Base-by-base conservation (phyloP, 2,888 invertebrate genomes). In the Phaonia tiefii region DNA sequence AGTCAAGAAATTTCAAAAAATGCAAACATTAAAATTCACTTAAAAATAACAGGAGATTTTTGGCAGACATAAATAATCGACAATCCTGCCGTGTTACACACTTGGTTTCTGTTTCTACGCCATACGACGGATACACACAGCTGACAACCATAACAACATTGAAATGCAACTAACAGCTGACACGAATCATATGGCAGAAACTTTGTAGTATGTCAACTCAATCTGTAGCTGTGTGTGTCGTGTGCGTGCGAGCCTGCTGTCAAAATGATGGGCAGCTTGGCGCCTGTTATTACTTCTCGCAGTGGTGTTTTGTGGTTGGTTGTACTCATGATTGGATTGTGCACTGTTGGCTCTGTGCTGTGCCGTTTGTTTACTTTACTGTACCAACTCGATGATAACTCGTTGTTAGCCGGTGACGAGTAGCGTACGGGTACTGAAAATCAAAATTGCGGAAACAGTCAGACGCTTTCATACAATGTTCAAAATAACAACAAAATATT, bases 261-360 rank as follows among this genome's bases (percentile, higher is more conserved):
- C 42, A 42, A 5, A 56, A 37, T 13, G 46, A n/a, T 10, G 56
- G 25, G 22, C 49, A 44, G 26, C 76, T 72, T 77, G 70, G 31
- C 77, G 67, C 76, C 79, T 82, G 79, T 63, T 79, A 79, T 71
- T 72, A 72, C 67, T 69, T 63, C 76, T 77, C 74, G 75, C 79
- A 75, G 79, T 79, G 82, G 79, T 82, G 79, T 72, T 79, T 82
- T 79, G 79, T 79, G 77, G 83, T 79, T 79, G 79, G 79, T 74
- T 79, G 82, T 76, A 74, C 54, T 74, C 79, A 42, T 82, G 82
- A 79, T 79, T 78, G 80, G 80, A 80, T 80, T 79, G 80, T 79
- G 31, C 13, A 7, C 37, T 39, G n/a, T n/a, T 17, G 10, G 31
- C n/a, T n/a, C n/a, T n/a, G n/a, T n/a, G n/a, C n/a, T n/a, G n/a